Evolutionary conservation across 1,140 invertebrate genomes (phyloP).

Genomic region (Oedothorax gibbosus): DNA sequence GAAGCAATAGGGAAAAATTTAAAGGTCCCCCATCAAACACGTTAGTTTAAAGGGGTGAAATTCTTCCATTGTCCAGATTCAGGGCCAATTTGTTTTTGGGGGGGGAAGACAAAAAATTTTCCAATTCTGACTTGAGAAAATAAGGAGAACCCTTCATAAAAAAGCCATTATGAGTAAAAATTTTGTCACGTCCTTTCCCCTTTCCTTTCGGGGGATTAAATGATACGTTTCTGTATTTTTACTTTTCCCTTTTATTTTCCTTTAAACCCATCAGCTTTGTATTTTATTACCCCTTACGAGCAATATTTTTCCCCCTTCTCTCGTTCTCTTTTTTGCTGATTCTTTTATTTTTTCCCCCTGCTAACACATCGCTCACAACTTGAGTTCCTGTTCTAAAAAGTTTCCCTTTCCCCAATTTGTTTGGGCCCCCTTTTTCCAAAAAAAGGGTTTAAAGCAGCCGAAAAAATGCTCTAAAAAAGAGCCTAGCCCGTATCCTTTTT

Average conservation of each 20-base stretch:
- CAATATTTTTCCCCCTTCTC: slow-evolving; percentile 21
- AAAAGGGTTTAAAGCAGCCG: slow-evolving; percentile 16
- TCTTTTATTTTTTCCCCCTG: slow-evolving; percentile 6
- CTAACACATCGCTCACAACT: neutral
- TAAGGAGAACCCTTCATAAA: slow-evolving; percentile 25
- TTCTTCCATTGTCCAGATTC: slow-evolving; percentile 28
- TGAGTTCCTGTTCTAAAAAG: neutral
- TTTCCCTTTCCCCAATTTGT: slow-evolving; percentile 22
- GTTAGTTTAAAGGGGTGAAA: slow-evolving; percentile 24
- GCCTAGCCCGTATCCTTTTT: slow-evolving; percentile 14
- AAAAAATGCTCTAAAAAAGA: neutral
- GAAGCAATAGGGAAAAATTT: slow-evolving; percentile 15
- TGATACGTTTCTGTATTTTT: neutral
- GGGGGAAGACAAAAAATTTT: slow-evolving; percentile 24
- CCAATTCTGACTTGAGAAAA: slow-evolving; percentile 47
- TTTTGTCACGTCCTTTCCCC: neutral
- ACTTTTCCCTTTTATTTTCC: slow-evolving; percentile 38
- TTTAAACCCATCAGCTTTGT: neutral
- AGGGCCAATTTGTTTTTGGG: slow-evolving; percentile 18
- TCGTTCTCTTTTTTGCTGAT: neutral
- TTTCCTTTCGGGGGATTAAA: slow-evolving; percentile 5
- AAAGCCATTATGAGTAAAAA: slow-evolving; percentile 29
- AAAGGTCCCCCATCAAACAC: slow-evolving; percentile 7
- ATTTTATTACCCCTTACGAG: neutral
- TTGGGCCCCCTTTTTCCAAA: slow-evolving; percentile 1